Base-by-base conservation (phyloP, 1,140 invertebrate species). In the Venturia canescens region DNA sequence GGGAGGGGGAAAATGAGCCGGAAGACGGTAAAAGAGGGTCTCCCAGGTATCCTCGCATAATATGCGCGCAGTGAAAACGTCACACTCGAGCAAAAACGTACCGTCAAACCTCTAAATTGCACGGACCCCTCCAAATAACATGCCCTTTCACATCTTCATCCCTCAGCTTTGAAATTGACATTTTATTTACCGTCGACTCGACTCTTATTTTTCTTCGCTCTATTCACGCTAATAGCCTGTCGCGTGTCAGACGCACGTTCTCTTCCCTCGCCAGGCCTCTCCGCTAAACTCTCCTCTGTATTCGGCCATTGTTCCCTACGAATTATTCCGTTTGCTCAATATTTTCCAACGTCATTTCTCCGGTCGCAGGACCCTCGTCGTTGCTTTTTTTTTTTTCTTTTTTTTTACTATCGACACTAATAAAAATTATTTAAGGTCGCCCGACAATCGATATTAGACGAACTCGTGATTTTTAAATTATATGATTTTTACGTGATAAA, bases 61-160 rank as follows among this genome's bases (percentile, higher is more conserved):
- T 53, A 53, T 53, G 18, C 50, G 4, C 50, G 50, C 50, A 53
- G 50, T 53, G 50, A 53, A 53, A 53, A 53, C 50, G 50, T 53
- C 18, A 53, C 50, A 53, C 50, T 53, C 4, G n/a, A 21, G 4
- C 50, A 53, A 53, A 53, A n/a, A 53, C 50, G n/a, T 21, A 21
- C 50, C 18, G 16, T 53, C 50, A 53, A 21, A 53, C 50, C 18
- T 53, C n/a, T 21, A 53, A 53, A 53, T 53, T 53, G 50, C 50
- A 53, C n/a, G 50, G 16, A n/a, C 50, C 50, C 50, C 7, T 53
- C 18, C 16, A 53, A 21, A 53, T n/a, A n/a, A 53, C n/a, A 53
- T 53, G 50, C 50, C 50, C 50, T 53, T 53, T 21, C 50, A 18
- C 50, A 53, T 53, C 50, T 53, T 53, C 50, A 53, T 53, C 50